Conservation (phyloP, 2,113 vertebrate species). For the Dryoscopus gambensis region DNA sequence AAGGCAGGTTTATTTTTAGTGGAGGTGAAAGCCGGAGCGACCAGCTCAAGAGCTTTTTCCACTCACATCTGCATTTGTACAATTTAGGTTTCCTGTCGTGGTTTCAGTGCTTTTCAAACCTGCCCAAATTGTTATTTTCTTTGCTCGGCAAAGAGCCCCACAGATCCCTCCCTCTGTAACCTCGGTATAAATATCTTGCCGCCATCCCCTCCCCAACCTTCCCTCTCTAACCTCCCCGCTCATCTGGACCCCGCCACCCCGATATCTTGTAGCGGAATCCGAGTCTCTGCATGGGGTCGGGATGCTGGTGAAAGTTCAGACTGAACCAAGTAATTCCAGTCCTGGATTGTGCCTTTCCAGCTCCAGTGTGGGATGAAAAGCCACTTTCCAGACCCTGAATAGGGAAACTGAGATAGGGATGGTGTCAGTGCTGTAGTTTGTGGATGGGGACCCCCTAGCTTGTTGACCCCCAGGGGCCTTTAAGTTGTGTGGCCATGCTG, state of each 20-base stretch:
- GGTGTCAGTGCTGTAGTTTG: background rate
- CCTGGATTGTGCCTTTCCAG: background rate
- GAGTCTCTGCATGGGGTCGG: background rate
- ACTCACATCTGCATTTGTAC: conserved; percentile 63
- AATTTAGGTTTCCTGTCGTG: conserved; percentile 67
- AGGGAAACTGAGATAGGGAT: background rate
- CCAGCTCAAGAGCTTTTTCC: conserved; percentile 66
- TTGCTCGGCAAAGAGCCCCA: background rate
- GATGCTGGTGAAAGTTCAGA: background rate
- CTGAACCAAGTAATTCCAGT: background rate
- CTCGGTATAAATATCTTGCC: background rate
- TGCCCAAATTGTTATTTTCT: conserved; percentile 47
- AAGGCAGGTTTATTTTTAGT: conserved; percentile 69
- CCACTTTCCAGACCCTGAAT: background rate
- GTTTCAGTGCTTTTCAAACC: conserved; percentile 29
- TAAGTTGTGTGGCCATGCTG: too few species aligned
- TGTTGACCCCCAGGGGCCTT: too few species aligned
- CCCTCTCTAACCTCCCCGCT: background rate
- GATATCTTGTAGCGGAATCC: background rate
- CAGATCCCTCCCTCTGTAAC: background rate
- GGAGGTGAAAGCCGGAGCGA: conserved; percentile 53
- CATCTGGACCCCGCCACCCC: background rate
- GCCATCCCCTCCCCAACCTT: background rate
- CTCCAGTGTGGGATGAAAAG: background rate
- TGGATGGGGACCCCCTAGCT: background rate